These are phyloP conservation scores for Otolemur crassicaudatus DNA, from an alignment of 2,797 vertebrate genomes.

Conservation along the genomic window DNA sequence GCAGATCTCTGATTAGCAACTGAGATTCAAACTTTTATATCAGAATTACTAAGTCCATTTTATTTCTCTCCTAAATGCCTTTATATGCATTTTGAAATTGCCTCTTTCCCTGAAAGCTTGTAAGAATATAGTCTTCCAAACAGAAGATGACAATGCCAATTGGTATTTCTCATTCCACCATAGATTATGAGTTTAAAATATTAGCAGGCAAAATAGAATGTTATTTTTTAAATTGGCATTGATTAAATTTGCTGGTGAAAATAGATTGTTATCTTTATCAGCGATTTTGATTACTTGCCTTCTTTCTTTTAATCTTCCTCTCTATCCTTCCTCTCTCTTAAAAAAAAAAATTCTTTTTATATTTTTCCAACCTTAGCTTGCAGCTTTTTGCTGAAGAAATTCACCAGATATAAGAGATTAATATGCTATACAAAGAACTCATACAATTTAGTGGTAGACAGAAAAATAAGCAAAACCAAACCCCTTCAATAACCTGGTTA, in stretches of 20 bases:
- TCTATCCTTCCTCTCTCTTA: background rate
- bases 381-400: background rate
- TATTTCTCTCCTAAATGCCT: background rate
- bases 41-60: background rate
- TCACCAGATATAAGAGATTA: background rate
- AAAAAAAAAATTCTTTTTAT: background rate
- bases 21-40: background rate
- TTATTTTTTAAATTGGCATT: background rate
- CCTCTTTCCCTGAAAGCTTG: background rate
- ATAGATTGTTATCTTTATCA: background rate
- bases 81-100: background rate
- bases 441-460: background rate
- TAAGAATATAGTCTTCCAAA: background rate
- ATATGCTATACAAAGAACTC: background rate
- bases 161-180: background rate
- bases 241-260: background rate
- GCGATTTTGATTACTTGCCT: background rate
- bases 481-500: background rate
- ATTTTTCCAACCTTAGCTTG: background rate
- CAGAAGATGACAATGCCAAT: background rate
- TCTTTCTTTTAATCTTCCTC: background rate
- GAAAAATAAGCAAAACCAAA: background rate
- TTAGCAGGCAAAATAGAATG: background rate
- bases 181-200: background rate
- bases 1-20: background rate